Evolutionary conservation across 2,888 invertebrate species (phyloP).

Genomic region (Calameuta idolon): DNA sequence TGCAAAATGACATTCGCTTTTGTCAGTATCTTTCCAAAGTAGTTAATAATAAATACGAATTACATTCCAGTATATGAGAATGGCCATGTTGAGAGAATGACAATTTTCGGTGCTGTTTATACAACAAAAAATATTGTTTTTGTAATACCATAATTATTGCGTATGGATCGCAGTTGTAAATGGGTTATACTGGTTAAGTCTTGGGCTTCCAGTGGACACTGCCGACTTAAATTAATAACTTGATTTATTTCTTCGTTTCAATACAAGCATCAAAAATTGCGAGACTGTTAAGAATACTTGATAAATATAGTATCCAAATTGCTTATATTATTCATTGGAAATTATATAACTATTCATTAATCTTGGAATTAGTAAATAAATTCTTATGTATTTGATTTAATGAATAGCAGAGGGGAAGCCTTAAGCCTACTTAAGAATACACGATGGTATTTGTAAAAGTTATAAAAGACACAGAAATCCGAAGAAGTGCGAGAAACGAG

Average conservation of each 20-base stretch:
- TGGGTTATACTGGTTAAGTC: constrained; percentile 27
- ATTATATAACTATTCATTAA: not conserved
- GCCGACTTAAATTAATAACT: constrained; percentile 38
- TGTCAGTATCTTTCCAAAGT: not conserved
- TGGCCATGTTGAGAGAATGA: constrained; percentile 21
- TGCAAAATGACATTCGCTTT: not conserved
- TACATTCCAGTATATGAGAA: constrained; percentile 37
- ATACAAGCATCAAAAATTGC: constrained; percentile 5
- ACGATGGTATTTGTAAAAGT: constrained; percentile 23
- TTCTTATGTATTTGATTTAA: not conserved
- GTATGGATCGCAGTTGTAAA: constrained; percentile 29
- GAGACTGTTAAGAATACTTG: constrained; percentile 4
- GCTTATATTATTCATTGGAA: not conserved
- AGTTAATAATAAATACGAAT: constrained; percentile 6
- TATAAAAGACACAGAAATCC: constrained; percentile 15
- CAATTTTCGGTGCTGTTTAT: constrained; percentile 38
- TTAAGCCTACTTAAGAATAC: constrained; percentile 25
- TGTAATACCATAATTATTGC: constrained; percentile 33
- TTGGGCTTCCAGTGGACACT: constrained; percentile 46
- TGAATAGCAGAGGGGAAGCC: constrained; percentile 17
- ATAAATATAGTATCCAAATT: not conserved
- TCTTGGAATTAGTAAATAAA: not conserved
- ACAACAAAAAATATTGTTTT: constrained; percentile 36
- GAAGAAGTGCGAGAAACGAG: constrained; percentile 18
- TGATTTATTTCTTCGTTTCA: constrained; percentile 14